Evolutionary conservation across 2,888 invertebrate species (phyloP).

Genomic region (Pristionchus maxplancki): DNA sequence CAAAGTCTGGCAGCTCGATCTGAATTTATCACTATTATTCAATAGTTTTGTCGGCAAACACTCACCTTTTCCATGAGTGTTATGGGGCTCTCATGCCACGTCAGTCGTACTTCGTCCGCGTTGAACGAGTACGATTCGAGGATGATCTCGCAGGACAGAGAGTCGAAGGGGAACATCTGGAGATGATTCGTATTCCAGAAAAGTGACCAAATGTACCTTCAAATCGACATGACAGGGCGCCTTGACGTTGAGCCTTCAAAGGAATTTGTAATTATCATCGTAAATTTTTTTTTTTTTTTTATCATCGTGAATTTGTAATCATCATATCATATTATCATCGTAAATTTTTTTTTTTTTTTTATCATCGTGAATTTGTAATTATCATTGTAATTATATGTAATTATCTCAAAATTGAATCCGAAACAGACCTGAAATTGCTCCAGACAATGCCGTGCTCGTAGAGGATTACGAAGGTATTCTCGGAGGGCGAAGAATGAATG

Average conservation of each 20-base stretch:
- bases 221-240: conserved; percentile 75
- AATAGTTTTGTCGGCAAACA: too few species aligned
- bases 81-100: conserved; percentile 77
- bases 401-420: background rate
- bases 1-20: conserved; percentile 77
- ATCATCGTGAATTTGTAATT: too few species aligned
- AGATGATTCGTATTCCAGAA: conserved; percentile 18
- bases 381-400: background rate
- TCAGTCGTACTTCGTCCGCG: conserved; percentile 75
- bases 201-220: conserved; percentile 52
- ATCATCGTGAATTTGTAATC: too few species aligned
- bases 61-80: conserved; percentile 77
- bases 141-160: conserved; percentile 70
- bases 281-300: too few species aligned
- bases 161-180: conserved; percentile 77
- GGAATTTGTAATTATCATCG: background rate
- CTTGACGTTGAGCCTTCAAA: conserved; percentile 72
- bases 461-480: conserved; percentile 77
- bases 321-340: too few species aligned
- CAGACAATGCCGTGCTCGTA: conserved; percentile 78
- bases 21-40: conserved; percentile 11
- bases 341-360: too few species aligned
- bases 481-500: conserved; percentile 76
- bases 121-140: conserved; percentile 77
- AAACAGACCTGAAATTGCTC: conserved; percentile 74